phyloP scores from a whole-genome alignment of 2,113 vertebrate genomes.

The Colius striatus region DNA sequence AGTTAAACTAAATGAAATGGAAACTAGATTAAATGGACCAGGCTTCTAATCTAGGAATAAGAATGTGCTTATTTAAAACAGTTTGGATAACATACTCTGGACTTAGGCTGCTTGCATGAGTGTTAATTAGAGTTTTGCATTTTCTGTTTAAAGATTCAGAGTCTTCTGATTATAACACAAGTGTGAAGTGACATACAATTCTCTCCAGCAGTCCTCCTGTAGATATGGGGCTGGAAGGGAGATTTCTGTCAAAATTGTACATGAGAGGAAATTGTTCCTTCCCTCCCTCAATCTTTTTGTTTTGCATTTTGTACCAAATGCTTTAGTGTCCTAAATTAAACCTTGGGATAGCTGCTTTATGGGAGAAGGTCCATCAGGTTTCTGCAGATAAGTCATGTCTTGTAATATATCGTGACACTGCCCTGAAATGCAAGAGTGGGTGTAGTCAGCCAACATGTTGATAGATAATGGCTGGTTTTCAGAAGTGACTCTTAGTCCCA shows the following conservation, averaged over 20 bases:
- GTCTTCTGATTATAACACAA: not conserved
- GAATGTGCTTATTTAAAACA: not conserved
- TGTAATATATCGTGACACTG: not conserved
- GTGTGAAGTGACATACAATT: not conserved
- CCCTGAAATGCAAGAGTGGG: not conserved
- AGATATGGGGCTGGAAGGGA: not conserved
- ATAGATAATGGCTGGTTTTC: not conserved
- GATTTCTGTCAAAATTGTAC: not conserved
- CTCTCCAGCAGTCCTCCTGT: not conserved
- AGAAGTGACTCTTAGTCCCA: not conserved
- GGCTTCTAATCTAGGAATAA: not conserved
- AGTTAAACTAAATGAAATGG: not conserved
- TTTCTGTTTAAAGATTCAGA: not conserved
- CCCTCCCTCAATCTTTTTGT: not conserved
- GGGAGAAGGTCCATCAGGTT: not conserved
- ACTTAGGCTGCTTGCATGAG: not conserved
- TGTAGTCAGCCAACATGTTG: not conserved
- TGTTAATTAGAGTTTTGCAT: not conserved
- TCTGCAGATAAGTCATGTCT: not conserved
- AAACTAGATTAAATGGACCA: not conserved
- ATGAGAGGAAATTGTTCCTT: not conserved
- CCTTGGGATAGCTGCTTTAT: not conserved
- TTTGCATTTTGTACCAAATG: not conserved
- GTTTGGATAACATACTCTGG: not conserved
- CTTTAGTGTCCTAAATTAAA: not conserved